Base-by-base conservation (phyloP, 1,140 invertebrate species). In the Atta colombica region DNA sequence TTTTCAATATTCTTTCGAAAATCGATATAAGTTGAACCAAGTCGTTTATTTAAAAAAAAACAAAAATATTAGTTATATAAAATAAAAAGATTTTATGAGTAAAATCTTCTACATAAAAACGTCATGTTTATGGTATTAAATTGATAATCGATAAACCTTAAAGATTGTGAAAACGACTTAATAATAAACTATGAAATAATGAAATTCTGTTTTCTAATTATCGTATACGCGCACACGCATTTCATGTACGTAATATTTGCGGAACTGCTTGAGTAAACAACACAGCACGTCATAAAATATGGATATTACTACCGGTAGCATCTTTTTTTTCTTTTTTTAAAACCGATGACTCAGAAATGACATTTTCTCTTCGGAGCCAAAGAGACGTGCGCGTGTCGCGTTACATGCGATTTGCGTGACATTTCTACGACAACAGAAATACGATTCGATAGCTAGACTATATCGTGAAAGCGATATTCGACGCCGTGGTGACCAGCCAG, bases 361-460 rank as follows among this genome's bases (percentile, higher is more conserved):
- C 81, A 89, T 89, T 88, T 86, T 80, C 87, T 45, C 88, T 55
- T 55, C 53, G 63, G 21, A 28, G 66, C 53, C 35, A 39, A 49
- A 68, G 61, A 81, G 61, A 21, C 60, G 39, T 45, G 61, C 55
- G 49, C 77, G 65, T 80, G 66, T 81, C 75, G 65, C 45, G 45
- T 81, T 81, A 31, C 77, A 31, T 21, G 51, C 72, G 68, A 49
- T 66, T 77, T 61, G 88, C 88, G 85, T 84, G 88, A 89, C 77
- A 77, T 82, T 90, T 90, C 72, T 82, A 21, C 60, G 85, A 66
- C 88, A 90, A 89, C 85, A 87, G 89, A 90, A 90, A 90, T 82
- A 81, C 85, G 89, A 90, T 61, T 72, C 71, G 63, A 77, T 6
- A 55, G 84, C 65, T 71, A 39, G 31, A 14, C 77, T 55, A 71